These are phyloP conservation scores for Pachycephala philippinensis DNA, from an alignment of 2,113 vertebrate genomes.

Conservation along the genomic window DNA sequence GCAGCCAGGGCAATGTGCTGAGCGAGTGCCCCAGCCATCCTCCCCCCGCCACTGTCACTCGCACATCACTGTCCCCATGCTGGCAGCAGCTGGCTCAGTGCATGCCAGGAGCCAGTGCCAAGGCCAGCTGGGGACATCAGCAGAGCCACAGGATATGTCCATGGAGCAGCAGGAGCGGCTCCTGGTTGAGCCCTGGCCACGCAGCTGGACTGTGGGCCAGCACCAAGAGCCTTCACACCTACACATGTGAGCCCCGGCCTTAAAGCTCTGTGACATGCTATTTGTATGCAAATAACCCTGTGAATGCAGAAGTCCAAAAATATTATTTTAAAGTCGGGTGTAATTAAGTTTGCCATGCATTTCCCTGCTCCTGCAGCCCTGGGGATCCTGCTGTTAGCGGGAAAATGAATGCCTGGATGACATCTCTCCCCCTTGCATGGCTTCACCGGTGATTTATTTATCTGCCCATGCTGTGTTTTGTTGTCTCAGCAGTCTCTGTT, in stretches of 20 bases:
- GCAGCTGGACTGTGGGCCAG: fast-evolving
- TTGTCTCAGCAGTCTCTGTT: constrained; percentile 47
- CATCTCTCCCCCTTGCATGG: background rate
- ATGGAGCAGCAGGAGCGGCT: background rate
- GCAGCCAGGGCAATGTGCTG: background rate
- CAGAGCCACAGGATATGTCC: background rate
- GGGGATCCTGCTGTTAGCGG: constrained; percentile 6
- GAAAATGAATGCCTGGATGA: constrained; percentile 24
- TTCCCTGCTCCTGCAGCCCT: constrained; percentile 17
- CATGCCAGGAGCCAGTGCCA: background rate
- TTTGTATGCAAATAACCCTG: constrained; percentile 60
- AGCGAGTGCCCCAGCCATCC: background rate
- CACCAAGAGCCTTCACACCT: background rate
- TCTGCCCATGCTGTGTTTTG: constrained; percentile 49
- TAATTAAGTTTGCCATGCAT: constrained; percentile 57
- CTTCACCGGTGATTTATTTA: constrained; percentile 59
- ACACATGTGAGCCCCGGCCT: fast-evolving
- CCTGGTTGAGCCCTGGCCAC: background rate
- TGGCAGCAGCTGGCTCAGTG: background rate
- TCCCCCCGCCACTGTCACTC: background rate
- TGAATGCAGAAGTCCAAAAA: constrained; percentile 37
- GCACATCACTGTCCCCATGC: background rate
- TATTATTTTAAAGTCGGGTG: constrained; percentile 50
- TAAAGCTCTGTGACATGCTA: background rate
- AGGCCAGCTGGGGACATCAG: background rate